Evolutionary conservation across 1,140 invertebrate species (phyloP), one percentile per base, ranked within the genome.

Genomic region (Ceratosolen solmsi): DNA sequence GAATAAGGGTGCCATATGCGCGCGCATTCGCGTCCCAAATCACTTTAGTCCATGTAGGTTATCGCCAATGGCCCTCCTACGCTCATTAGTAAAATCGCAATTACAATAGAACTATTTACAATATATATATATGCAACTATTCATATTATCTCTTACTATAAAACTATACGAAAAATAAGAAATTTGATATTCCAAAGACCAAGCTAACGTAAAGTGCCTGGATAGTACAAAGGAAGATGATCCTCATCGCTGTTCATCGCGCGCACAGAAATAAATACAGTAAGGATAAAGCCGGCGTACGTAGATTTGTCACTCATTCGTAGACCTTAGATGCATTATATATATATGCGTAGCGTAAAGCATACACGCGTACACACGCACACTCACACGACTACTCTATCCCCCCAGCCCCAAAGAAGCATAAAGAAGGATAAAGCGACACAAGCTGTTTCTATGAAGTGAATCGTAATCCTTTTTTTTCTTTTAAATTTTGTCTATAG

Each of bases 171-270:
- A 36, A 60, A 72, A 72, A 77, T 63, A 60, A 82, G 74, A 78
- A 82, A 82, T 82, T 54, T 65, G 68, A 82, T 78, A 82, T 82
- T 70, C 80, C 75, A 81, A 81, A 76, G 72, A 54, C 5, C 33
- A 54, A 58, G 51, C 77, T 71, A 65, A 38, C 0, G 77, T 54
- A 56, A 58, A 41, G 68, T 41, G 60, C 63, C 76, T 22, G 51
- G 49, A 71, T 56, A 30, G 25, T 79, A n/a, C 65, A 54, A 68
- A 68, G 38, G 27, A 36, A 30, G 68, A 2, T 30, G 30, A 8
- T 15, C 33, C 3, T 25, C 27, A 38, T 78, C 63, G 56, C 41
- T 9, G 58, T 11, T 5, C n/a, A 60, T 60, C 27, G 58, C 25
- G 20, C 27, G 27, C 13, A 30, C 25, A 9, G 25, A 9, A 4